Base-by-base conservation (phyloP, 30 jellyfish, hydroid and myxozoan species). In the Nemopilema nomurai region DNA sequence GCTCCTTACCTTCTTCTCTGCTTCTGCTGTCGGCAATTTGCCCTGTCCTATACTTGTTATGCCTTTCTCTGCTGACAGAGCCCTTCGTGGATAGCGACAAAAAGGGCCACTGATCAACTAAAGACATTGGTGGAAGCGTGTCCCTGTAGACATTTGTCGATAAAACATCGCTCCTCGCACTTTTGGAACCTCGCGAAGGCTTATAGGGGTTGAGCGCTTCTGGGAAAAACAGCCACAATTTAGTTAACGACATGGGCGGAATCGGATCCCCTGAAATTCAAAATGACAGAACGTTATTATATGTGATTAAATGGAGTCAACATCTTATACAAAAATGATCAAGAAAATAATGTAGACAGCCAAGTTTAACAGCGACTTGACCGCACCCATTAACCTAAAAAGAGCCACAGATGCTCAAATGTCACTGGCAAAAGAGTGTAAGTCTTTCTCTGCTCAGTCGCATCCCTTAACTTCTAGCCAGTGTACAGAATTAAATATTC, bases 201-300 rank as follows among this genome's bases (percentile, higher is more conserved):
- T 7, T 21, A 41, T 77, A 62, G 23, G 67, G 80, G 51, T 66
- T 64, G 20, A 68, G 32, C 18, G 89, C 73, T 22, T 80, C 75
- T 22, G 89, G 89, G 71, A 80, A 80, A 17, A 31, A 68, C 52
- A 80, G 74, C 89, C 89, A 80, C 41, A 28, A 80, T 25, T 66
- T 68, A 3, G 66, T 74, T 49, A 80, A 80, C 0, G 89, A 80
- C 81, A 80, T 80, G 1, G 89, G 89, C 31, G 89, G 89, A 0
- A 80, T 17, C 41, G 89, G 30, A 65, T 80, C 89, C 26, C 62
- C 89, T 80, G 63, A n/a, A 80, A 31, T 3, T 4, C 0, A 24
- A 21, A 80, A 32, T 26, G 26, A 16, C 4, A 20, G 24, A 18
- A 41, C 57, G 57, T 13, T 41, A 41, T 13, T 41, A n/a, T 41